phyloP scores from a whole-genome alignment of 2,113 vertebrate species.

The Empidonax traillii region DNA sequence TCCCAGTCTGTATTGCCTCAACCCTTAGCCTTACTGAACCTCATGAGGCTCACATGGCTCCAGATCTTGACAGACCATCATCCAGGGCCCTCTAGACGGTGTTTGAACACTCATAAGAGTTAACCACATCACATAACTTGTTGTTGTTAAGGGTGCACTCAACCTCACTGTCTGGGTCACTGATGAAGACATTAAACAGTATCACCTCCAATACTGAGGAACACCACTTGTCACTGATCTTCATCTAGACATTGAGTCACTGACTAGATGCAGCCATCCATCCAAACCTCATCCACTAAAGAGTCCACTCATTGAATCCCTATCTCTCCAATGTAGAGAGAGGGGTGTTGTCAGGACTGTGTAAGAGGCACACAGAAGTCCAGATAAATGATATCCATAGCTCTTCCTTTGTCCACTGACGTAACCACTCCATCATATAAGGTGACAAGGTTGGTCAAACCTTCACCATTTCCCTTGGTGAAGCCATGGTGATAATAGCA shows the following conservation, averaged over 20 bases:
- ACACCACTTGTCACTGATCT: fast-evolving
- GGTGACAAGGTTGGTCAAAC: not conserved
- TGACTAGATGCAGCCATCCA: not conserved
- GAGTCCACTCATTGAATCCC: fast-evolving
- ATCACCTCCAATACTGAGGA: not conserved
- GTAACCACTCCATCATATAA: not conserved
- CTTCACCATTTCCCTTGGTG: not conserved
- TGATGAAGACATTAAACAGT: not conserved
- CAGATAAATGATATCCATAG: not conserved
- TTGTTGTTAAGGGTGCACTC: not conserved
- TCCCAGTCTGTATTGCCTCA: too few species aligned
- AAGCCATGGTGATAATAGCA: not conserved
- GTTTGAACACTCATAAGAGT: not conserved
- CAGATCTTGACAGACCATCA: not conserved
- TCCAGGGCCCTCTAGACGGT: not conserved
- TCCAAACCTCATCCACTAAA: not conserved
- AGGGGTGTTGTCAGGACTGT: not conserved
- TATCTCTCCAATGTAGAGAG: not conserved
- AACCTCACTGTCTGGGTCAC: not conserved
- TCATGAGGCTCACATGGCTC: not conserved
- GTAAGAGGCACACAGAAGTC: not conserved
- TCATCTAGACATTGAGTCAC: not conserved
- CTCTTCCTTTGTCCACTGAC: not conserved
- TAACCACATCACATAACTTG: fast-evolving
- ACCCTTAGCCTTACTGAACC: not conserved